Conservation (phyloP, 2,888 invertebrate species). For the Erynnis tages region DNA sequence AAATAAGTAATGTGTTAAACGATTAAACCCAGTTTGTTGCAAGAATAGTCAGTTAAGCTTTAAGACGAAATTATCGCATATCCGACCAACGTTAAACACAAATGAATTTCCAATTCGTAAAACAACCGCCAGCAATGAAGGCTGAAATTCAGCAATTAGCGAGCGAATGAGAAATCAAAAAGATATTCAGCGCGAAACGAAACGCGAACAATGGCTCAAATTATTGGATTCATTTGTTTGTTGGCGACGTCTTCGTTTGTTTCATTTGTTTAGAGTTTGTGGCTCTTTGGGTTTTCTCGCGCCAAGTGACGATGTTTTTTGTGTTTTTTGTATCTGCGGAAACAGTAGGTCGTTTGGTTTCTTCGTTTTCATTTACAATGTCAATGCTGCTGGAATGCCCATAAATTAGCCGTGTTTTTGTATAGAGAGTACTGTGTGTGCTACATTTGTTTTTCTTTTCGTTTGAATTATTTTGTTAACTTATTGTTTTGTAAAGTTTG, state of each 20-base stretch:
- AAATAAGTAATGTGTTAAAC: no score
- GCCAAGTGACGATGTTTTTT: slow-evolving; percentile 18
- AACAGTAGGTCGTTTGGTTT: slow-evolving; percentile 10
- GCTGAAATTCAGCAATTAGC: slow-evolving; percentile 23
- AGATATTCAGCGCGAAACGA: slow-evolving; percentile 22
- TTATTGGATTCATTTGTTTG: slow-evolving; percentile 27
- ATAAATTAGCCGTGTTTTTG: no score
- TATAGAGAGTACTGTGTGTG: no score
- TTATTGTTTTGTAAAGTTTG: no score
- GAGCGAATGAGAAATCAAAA: slow-evolving; percentile 25
- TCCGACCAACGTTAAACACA: slow-evolving; percentile 2
- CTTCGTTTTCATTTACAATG: background rate
- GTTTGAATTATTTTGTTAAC: no score
- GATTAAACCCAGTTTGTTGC: no score
- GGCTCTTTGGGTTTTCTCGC: slow-evolving; percentile 24
- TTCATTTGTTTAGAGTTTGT: slow-evolving; percentile 22
- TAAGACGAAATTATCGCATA: slow-evolving; percentile 1
- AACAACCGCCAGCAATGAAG: slow-evolving; percentile 12
- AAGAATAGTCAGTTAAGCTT: no score
- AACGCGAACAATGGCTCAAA: slow-evolving; percentile 22
- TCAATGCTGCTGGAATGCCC: background rate
- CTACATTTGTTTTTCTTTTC: no score
- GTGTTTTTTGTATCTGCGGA: slow-evolving; percentile 13
- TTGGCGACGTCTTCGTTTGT: slow-evolving; percentile 25
- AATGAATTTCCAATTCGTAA: slow-evolving; percentile 17